A percentile compares a stretch with the other conserved stretches of the same genome.
Evolutionary conservation across 2,797 vertebrate genomes (phyloP).

Genomic region (Centroberyx gerrardi): DNA sequence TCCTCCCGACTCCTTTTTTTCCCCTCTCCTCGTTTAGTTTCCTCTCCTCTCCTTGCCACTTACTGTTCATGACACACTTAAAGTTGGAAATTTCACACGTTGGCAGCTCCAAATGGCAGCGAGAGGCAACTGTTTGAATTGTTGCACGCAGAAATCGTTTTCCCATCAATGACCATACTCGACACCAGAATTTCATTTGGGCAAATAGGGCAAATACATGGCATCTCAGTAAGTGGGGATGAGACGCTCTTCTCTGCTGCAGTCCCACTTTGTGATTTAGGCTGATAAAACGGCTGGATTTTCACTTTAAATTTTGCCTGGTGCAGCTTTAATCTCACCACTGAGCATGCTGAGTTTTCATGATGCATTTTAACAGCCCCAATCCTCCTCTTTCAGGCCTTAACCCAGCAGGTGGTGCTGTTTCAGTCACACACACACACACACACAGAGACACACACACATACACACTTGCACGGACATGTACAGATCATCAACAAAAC

Average conservation of each 20-base stretch:
- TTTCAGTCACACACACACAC: slow-evolving; percentile 29
- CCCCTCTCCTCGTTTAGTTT: neutral
- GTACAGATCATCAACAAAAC: slow-evolving; percentile 6
- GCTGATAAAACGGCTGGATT: slow-evolving; percentile 5
- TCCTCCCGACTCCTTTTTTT: neutral
- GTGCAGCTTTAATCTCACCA: slow-evolving; percentile 23
- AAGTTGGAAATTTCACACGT: no score
- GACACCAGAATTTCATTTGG: neutral
- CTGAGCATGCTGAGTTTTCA: slow-evolving; percentile 9
- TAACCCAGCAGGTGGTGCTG: slow-evolving; percentile 42
- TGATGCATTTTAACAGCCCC: neutral
- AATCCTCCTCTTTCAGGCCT: slow-evolving; percentile 7
- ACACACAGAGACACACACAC: neutral
- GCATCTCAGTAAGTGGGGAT: slow-evolving; percentile 11
- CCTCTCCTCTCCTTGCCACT: neutral
- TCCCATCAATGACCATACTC: neutral
- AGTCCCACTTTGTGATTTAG: slow-evolving; percentile 21
- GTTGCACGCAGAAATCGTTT: neutral
- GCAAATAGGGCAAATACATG: neutral
- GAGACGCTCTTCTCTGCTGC: neutral
- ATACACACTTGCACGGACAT: neutral
- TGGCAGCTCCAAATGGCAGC: no score
- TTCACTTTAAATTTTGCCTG: slow-evolving; percentile 24
- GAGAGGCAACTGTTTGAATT: no score
- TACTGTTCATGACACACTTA: neutral